phyloP scores from a whole-genome alignment of 2,113 vertebrate genomes.

The Azemiops feae region DNA sequence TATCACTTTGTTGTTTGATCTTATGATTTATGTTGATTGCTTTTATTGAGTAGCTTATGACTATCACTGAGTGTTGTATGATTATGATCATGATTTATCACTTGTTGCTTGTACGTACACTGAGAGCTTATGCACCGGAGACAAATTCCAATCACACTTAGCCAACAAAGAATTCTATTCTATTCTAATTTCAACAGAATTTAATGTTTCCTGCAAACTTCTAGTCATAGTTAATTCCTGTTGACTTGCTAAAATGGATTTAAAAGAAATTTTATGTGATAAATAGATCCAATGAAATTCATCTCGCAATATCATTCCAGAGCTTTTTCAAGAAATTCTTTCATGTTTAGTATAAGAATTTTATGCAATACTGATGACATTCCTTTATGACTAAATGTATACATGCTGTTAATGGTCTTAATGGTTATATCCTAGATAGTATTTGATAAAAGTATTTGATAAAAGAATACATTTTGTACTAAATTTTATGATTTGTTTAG shows the following conservation, averaged over 20 bases:
- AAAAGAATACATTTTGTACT: not conserved
- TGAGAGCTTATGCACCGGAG: not conserved
- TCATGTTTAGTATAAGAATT: not conserved
- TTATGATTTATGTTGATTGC: not conserved
- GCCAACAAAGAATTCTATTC: not conserved
- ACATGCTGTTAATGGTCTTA: not conserved
- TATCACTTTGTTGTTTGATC: not conserved
- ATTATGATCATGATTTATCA: not conserved
- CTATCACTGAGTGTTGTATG: not conserved
- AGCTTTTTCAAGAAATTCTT: not conserved
- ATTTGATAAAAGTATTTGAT: not conserved
- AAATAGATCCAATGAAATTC: not conserved
- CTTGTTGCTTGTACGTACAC: not conserved
- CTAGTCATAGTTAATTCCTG: not conserved
- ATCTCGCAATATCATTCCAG: not conserved
- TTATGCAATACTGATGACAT: not conserved
- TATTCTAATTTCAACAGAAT: not conserved
- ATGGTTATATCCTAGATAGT: not conserved
- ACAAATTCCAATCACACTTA: not conserved
- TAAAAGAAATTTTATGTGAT: not conserved
- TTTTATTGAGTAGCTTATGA: not conserved
- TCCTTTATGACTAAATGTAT: not conserved
- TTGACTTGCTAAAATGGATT: not conserved
- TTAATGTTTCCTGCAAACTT: not conserved
- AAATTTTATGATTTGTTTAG: not conserved